These are phyloP conservation scores for Epirrhoe alternata DNA, from an alignment of 2,888 invertebrate genomes.

Conservation along the genomic window DNA sequence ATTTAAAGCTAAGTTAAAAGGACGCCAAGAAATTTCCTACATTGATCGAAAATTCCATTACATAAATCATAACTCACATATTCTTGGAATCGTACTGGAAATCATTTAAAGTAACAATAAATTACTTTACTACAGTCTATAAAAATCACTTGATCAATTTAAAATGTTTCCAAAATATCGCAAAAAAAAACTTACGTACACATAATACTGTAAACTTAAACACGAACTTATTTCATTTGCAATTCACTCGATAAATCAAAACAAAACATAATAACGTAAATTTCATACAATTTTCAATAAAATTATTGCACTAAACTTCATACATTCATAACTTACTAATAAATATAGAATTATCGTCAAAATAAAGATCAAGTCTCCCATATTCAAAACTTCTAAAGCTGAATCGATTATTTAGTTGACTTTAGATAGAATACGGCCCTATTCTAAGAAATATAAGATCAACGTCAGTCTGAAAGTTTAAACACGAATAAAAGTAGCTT, in stretches of 20 bases:
- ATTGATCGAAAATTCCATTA: slow-evolving; percentile 57
- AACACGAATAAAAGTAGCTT: slow-evolving; percentile 61
- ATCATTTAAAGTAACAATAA: slow-evolving; percentile 83
- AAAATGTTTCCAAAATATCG: slow-evolving; percentile 52
- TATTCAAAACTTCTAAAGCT: slow-evolving; percentile 4
- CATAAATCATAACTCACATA: slow-evolving; percentile 60
- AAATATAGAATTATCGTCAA: slow-evolving; percentile 79
- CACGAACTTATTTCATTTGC: slow-evolving; percentile 63
- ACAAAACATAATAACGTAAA: slow-evolving; percentile 81
- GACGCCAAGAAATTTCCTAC: slow-evolving; percentile 69
- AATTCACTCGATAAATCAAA: slow-evolving; percentile 67
- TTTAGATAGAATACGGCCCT: slow-evolving; percentile 10
- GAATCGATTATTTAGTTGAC: background rate
- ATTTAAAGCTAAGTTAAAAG: slow-evolving; percentile 79
- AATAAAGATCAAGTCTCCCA: slow-evolving; percentile 70
- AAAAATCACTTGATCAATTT: slow-evolving; percentile 73
- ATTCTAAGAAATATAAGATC: slow-evolving; percentile 73
- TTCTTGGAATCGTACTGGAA: slow-evolving; percentile 77
- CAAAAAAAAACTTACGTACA: slow-evolving; percentile 71
- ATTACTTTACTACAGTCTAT: slow-evolving; percentile 80
- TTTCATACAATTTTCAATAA: slow-evolving; percentile 82
- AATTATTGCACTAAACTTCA: slow-evolving; percentile 83
- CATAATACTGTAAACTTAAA: slow-evolving; percentile 82
- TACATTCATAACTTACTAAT: slow-evolving; percentile 81
- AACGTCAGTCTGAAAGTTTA: slow-evolving; percentile 78